These are phyloP conservation scores for Patella vulgata DNA, from an alignment of 1,140 invertebrate species.

Conservation along the genomic window DNA sequence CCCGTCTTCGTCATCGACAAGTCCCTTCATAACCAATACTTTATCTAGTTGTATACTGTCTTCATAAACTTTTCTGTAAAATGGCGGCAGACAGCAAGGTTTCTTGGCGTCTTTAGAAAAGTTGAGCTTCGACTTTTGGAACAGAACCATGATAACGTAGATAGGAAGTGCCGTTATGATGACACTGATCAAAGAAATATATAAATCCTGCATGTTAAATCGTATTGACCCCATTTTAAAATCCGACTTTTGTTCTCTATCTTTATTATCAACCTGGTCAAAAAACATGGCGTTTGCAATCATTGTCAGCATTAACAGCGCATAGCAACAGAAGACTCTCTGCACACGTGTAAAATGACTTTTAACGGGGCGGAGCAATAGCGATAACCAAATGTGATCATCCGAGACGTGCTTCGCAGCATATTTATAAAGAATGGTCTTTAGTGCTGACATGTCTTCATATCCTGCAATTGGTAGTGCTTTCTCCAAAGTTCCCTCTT, in stretches of 20 bases:
- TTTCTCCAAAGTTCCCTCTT: conserved; percentile 66
- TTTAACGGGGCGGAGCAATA: conserved; percentile 65
- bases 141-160: conserved; percentile 26
- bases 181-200: conserved; percentile 34
- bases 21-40: conserved; percentile 17
- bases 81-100: too few relatives aligned
- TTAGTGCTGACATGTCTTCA: conserved; percentile 58
- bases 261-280: conserved; percentile 25
- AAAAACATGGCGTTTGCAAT: conserved; percentile 70
- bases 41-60: conserved; percentile 12
- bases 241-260: conserved; percentile 1
- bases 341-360: conserved; percentile 68
- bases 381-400: conserved; percentile 69
- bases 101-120: too few relatives aligned
- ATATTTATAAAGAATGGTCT: conserved; percentile 62
- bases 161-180: conserved; percentile 22
- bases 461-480: conserved; percentile 64
- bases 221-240: conserved; percentile 30
- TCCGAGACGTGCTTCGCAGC: conserved; percentile 63
- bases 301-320: conserved; percentile 68
- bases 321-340: conserved; percentile 65
- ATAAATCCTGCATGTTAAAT: conserved; percentile 26
- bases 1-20: conserved; percentile 16
- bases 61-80: conserved; percentile 1
- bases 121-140: too few relatives aligned